Evolutionary conservation across 2,888 invertebrate genomes (phyloP).

Genomic region (Dolichomitus sp.): DNA sequence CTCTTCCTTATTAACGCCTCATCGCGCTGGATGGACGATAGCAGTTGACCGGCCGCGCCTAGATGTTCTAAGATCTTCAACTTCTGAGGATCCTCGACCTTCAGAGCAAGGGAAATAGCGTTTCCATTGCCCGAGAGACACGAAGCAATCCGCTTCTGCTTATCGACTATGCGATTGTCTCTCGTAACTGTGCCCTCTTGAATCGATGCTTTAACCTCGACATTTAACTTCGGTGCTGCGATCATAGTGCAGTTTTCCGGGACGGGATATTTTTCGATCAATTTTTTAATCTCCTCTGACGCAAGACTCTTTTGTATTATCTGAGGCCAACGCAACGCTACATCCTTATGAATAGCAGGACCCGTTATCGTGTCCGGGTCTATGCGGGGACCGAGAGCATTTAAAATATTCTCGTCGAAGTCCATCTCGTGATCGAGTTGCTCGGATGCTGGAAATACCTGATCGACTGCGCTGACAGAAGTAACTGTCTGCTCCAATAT

Average conservation of each 20-base stretch:
- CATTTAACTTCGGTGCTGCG: not conserved
- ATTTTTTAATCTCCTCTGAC: not conserved
- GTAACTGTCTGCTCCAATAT: no score
- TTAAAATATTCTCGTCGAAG: no score
- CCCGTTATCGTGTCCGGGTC: no score
- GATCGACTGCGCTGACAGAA: no score
- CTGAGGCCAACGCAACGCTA: no score
- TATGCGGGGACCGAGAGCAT: no score
- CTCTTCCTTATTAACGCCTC: constrained; percentile 28
- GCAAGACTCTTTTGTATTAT: no score
- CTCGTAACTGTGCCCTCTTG: not conserved
- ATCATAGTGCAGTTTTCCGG: constrained; percentile 4
- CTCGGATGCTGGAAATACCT: no score
- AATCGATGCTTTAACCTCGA: not conserved
- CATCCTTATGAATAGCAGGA: no score
- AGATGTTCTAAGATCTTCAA: constrained; percentile 18
- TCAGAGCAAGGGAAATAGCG: not conserved
- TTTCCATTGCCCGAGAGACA: not conserved
- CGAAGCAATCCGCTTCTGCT: not conserved
- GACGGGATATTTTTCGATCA: not conserved
- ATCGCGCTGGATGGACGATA: constrained; percentile 30
- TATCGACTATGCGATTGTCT: not conserved
- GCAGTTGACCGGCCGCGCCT: constrained; percentile 18
- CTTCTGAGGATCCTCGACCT: not conserved
- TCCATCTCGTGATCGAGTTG: no score